Evolutionary conservation across 2,888 invertebrate genomes (phyloP), one percentile per base, ranked within the genome.

Genomic region (Spicauda simplicius): DNA sequence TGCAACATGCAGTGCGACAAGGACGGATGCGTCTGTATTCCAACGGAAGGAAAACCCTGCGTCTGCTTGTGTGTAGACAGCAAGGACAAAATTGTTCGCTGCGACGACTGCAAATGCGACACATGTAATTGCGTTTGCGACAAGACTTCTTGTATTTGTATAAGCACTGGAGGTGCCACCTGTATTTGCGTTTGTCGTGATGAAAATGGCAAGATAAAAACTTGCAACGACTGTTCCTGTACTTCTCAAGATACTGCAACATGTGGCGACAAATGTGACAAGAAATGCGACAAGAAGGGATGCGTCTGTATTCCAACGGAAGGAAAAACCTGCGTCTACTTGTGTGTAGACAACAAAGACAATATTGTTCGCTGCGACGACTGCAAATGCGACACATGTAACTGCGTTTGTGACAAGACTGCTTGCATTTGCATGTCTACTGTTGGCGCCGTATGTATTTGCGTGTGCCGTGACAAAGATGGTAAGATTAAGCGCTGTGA

Each of bases 271-370:
- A 41, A 41, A 14, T 41, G 41, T 14, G 37, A 37, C 1, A 37
- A 53, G 67, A 77, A 75, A 25, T 81, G 83, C 57, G 73, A 72
- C 45, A 77, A 76, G 11, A 45, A 71, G 2, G 76, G 75, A 33
- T 87, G 87, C 69, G 69, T 79, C 64, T 87, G 85, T 69, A 76
- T 84, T 14, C 64, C 66, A 0, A 81, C 82, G 14, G 71, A 72
- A 3, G 80, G 80, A 1, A 72, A 77, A 19, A 69, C 76, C 18
- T 80, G 81, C 61, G 72, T 76, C 0, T 87, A 84, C 20, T 71
- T 83, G 0, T 81, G 78, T 50, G 64, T 70, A 0, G 76, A 82
- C 4, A 75, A 73, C 7, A 71, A 78, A 3, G 75, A 76, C 0
- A 73, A 74, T 0, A 75, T 80, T 8, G 73, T 72, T 33, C 68